A percentile compares a stretch with the other conserved stretches of the same genome.
Conservation (phyloP, 2,888 invertebrate species). For the Smittia sp. region DNA sequence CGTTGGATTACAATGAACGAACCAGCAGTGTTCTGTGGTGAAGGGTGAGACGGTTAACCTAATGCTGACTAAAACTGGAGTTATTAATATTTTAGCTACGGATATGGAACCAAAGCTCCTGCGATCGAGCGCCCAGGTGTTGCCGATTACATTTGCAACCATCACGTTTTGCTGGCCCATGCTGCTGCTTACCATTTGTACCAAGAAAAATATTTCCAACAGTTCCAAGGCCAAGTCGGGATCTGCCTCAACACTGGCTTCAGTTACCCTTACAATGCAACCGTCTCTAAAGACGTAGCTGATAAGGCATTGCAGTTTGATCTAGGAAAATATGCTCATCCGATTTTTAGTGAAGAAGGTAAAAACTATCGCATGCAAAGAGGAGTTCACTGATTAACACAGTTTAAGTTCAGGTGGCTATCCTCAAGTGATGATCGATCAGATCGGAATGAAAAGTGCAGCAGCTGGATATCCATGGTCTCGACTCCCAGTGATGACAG, state of each 20-base stretch:
- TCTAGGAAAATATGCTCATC: background rate
- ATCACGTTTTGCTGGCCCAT: constrained; percentile 60
- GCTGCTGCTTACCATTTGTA: constrained; percentile 55
- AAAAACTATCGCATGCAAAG: too few species aligned
- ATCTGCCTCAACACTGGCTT: constrained; percentile 46
- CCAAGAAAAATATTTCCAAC: constrained; percentile 50
- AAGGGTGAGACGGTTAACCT: too few species aligned
- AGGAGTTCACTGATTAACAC: constrained; percentile 54
- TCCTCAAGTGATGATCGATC: constrained; percentile 47
- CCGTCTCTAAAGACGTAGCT: constrained; percentile 43
- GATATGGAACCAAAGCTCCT: constrained; percentile 50
- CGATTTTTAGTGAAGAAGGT: background rate
- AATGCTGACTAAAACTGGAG: too few species aligned
- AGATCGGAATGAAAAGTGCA: constrained; percentile 47
- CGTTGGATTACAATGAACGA: constrained; percentile 60
- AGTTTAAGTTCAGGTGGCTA: constrained; percentile 51
- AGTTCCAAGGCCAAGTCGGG: constrained; percentile 48
- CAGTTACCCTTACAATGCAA: constrained; percentile 44
- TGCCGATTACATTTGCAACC: constrained; percentile 58
- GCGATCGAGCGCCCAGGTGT: constrained; percentile 52
- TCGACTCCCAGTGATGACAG: constrained; percentile 44
- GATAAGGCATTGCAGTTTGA: constrained; percentile 47
- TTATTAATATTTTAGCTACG: constrained; percentile 48
- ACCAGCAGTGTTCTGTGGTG: constrained; percentile 53
- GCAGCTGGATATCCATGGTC: constrained; percentile 48